A percentile compares a stretch with the other conserved stretches of the same genome.
Evolutionary conservation across 1,140 invertebrate genomes (phyloP).

Genomic region (Aethina tumida): DNA sequence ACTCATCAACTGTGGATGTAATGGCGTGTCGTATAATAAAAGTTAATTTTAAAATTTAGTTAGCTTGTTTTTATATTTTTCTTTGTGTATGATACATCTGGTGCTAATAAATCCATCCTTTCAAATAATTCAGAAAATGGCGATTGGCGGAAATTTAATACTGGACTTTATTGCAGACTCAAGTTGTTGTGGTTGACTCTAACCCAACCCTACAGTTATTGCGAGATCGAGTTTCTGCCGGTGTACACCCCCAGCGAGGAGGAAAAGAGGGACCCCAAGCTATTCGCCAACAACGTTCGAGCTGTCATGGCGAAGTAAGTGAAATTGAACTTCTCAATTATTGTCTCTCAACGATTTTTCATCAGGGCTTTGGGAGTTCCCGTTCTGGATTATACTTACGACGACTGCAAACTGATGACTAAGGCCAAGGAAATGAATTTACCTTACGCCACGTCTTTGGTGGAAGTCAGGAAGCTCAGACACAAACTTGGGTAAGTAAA

Average conservation of each 20-base stretch:
- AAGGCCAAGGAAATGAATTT: constrained; percentile 72
- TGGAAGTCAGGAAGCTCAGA: constrained; percentile 69
- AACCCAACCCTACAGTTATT: constrained; percentile 79
- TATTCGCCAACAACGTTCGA: constrained; percentile 86
- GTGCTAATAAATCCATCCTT: neutral
- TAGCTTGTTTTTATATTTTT: neutral
- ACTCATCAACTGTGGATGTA: no score
- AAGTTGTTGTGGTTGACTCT: constrained; percentile 84
- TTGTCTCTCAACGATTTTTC: constrained; percentile 28
- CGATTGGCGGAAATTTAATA: neutral
- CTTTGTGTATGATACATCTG: no score
- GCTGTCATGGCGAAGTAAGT: constrained; percentile 85
- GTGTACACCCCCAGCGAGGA: constrained; percentile 81
- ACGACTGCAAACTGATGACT: constrained; percentile 79
- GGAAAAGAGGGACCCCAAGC: constrained; percentile 77
- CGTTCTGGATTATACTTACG: constrained; percentile 85
- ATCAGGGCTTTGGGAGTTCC: constrained; percentile 71
- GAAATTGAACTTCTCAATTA: neutral
- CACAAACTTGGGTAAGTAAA: constrained; percentile 51
- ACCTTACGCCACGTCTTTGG: constrained; percentile 58
- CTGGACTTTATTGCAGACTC: constrained; percentile 54
- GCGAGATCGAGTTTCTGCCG: constrained; percentile 91
- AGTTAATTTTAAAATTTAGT: neutral
- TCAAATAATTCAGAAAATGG: neutral
- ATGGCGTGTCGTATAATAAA: neutral